Evolutionary conservation across 2,888 invertebrate species (phyloP).

Genomic region (Hydrotaea diabolus): DNA sequence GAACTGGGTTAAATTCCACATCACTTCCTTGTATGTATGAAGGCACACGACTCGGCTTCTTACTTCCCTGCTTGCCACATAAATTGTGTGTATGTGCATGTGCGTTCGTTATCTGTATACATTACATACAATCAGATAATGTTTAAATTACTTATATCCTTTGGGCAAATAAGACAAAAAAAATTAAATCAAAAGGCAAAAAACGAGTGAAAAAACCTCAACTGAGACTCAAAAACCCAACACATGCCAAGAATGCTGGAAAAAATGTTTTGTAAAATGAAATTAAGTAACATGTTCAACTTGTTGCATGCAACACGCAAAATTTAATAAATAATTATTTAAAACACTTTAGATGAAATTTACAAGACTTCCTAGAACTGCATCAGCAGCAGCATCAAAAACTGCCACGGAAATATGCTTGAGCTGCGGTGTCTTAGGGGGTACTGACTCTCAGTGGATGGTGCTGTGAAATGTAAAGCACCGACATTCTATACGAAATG

Average conservation of each 20-base stretch:
- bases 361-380: constrained; percentile 60
- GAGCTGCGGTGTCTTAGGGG: background rate
- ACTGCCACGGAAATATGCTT: background rate
- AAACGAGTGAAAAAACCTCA: too few species aligned
- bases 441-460: background rate
- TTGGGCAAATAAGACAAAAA: constrained; percentile 1
- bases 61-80: background rate
- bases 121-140: constrained; percentile 48
- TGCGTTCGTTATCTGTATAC: constrained; percentile 5
- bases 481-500: background rate
- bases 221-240: background rate
- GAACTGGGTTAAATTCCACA: constrained; percentile 7
- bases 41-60: background rate
- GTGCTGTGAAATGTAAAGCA: background rate
- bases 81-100: background rate
- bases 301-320: constrained; percentile 65
- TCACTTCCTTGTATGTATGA: background rate
- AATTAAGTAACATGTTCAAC: constrained; percentile 34
- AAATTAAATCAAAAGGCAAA: constrained; percentile 5
- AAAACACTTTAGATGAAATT: constrained; percentile 64
- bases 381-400: constrained; percentile 10
- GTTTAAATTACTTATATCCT: constrained; percentile 44
- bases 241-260: background rate
- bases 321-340: constrained; percentile 65
- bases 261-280: background rate